Base-by-base conservation (phyloP, 2,888 invertebrate species). In the Sminthurides aquaticus region DNA sequence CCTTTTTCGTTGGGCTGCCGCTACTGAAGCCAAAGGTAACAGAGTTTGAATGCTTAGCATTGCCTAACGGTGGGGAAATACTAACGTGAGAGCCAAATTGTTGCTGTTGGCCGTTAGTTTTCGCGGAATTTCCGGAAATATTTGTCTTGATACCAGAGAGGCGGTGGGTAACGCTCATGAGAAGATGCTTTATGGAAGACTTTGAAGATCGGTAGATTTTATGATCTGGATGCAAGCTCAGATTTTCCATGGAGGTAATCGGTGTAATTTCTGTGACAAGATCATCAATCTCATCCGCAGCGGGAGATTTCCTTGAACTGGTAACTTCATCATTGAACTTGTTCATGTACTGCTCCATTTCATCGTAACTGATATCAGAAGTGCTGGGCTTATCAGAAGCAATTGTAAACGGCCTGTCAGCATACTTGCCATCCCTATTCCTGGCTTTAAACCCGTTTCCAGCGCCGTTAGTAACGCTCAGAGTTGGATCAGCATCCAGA, bases 191-290 rank as follows among this genome's bases (percentile, higher is more conserved):
- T 62, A 78, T 72, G 26, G 77, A 76, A 62, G 76, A 76, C 68
- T 75, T 76, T 22, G 77, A 76, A 25, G 84, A 83, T 69, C 87
- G 84, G 76, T 89, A 89, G 73, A 89, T 89, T 79, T 87, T 89
- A 77, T 90, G 88, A 76, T 89, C 89, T 0, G 90, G 90, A 76
- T 89, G 89, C 81, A 84, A 65, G 80, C 82, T 49, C 81, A 84
- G 52, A 78, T 80, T 69, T 80, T 82, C 69, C 82, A 80, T 71
- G 80, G 83, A 70, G 78, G 80, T 75, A 65, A 78, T 76, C 2
- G 78, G 78, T 63, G 78, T 78, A 65, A 78, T 77, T 52, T 77
- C 78, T 11, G 78, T 78, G 27, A 76, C 76, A 63, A 76, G 76
- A 61, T 79, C 78, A 60, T 74, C 74, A n/a, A 71, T 64, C 60